A percentile compares a stretch with the other conserved stretches of the same genome.
Evolutionary conservation across 2,113 vertebrate species (phyloP).

Genomic region (Stegostoma tigrinum): DNA sequence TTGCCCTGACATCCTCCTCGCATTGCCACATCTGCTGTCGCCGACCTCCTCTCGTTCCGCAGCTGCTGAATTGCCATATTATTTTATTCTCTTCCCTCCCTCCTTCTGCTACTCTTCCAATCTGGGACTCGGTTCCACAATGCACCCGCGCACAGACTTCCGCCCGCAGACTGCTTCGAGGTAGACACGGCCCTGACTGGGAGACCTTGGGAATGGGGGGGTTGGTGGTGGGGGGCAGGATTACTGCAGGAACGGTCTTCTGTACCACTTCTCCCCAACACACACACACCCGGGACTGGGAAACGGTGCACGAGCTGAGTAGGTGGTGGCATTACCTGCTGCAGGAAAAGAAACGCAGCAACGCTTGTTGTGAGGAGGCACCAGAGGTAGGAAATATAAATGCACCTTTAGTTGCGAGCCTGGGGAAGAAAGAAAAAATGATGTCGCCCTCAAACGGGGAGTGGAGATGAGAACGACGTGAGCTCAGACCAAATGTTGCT

Average conservation of each 20-base stretch:
- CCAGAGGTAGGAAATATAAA: not conserved
- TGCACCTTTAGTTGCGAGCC: not conserved
- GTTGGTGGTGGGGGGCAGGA: not conserved
- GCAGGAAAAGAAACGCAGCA: not conserved
- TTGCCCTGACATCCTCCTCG: not conserved
- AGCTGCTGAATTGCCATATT: conserved; percentile 1
- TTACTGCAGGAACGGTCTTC: not conserved
- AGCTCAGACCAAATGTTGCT: not conserved
- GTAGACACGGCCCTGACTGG: not conserved
- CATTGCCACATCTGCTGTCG: not conserved
- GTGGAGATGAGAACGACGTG: not conserved
- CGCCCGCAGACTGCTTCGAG: not conserved
- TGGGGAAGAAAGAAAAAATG: too few species aligned
- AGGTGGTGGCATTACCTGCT: not conserved
- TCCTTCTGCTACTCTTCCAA: not conserved
- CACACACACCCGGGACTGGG: not conserved
- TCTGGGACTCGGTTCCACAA: not conserved
- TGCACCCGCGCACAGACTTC: not conserved
- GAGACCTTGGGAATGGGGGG: not conserved
- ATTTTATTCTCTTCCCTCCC: not conserved
- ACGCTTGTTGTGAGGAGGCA: not conserved
- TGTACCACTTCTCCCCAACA: not conserved
- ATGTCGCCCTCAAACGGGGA: not conserved
- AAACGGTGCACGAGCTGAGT: not conserved
- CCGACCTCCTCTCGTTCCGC: not conserved